phyloP scores from a whole-genome alignment of 92 coral and sea anemone genomes.

The Zoanthus sansibaricus region DNA sequence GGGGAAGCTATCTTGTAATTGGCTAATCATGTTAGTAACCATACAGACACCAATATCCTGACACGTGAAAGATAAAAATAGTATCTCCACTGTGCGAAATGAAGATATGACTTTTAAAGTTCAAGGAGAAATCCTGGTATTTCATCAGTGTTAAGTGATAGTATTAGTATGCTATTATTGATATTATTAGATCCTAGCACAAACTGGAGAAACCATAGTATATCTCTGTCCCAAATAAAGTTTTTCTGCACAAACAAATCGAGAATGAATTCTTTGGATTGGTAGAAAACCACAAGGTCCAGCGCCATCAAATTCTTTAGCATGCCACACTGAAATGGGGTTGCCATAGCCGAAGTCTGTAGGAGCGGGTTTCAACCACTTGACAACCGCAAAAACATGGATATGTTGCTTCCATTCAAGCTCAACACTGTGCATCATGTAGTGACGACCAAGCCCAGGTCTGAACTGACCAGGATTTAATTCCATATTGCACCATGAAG shows the following conservation, averaged over 20 bases:
- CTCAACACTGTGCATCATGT: conserved; percentile 54
- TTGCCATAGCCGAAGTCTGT: conserved; percentile 59
- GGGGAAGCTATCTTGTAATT: too few species aligned
- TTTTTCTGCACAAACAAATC: conserved; percentile 44
- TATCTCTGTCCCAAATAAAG: not conserved
- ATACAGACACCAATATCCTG: too few species aligned
- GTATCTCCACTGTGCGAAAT: too few species aligned
- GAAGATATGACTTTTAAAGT: too few species aligned
- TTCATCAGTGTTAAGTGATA: too few species aligned
- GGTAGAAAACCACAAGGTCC: conserved; percentile 69
- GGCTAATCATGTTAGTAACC: too few species aligned
- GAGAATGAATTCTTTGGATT: conserved; percentile 62
- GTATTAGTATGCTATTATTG: too few species aligned
- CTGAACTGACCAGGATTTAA: conserved; percentile 6
- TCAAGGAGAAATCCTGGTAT: too few species aligned
- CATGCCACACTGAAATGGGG: conserved; percentile 65
- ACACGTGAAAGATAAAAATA: too few species aligned
- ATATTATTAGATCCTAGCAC: too few species aligned
- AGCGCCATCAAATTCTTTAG: conserved; percentile 49
- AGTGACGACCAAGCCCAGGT: conserved; percentile 57
- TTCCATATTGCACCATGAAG: not conserved
- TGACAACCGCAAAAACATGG: conserved; percentile 74
- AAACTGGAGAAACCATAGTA: too few species aligned
- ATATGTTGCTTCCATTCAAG: conserved; percentile 38
- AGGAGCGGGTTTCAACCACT: conserved; percentile 57